Conservation (phyloP, 1,140 invertebrate genomes). For the Penaeus japonicus region DNA sequence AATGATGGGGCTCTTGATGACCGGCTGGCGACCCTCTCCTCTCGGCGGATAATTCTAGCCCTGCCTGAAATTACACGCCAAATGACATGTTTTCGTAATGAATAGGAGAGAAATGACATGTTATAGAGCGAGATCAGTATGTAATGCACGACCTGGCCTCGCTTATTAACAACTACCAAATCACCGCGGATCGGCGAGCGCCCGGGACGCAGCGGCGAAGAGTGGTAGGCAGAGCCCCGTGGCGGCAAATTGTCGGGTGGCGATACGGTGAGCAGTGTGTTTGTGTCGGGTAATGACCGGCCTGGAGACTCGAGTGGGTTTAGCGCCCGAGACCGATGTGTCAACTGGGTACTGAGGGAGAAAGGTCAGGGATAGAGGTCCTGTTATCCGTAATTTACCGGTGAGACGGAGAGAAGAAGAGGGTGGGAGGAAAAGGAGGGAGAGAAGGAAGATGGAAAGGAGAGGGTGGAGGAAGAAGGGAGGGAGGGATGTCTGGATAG, state of each 20-base stretch:
- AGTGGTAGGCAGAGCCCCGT: background rate
- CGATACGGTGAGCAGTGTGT: constrained; percentile 23
- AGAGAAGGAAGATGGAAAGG: background rate
- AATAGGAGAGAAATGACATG: constrained; percentile 54
- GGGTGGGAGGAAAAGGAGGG: no score
- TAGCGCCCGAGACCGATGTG: background rate
- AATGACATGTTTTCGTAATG: constrained; percentile 52
- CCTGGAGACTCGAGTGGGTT: constrained; percentile 22
- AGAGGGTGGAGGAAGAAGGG: background rate
- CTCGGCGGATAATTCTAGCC: background rate
- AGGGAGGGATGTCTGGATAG: no score
- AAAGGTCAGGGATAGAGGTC: no score
- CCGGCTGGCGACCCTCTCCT: background rate
- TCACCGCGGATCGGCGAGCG: constrained; percentile 13
- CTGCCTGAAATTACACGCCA: constrained; percentile 28
- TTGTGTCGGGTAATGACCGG: constrained; percentile 33
- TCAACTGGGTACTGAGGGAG: no score
- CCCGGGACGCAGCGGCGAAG: background rate
- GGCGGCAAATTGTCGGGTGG: constrained; percentile 23
- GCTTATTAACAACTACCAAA: constrained; percentile 47
- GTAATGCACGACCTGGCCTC: constrained; percentile 19
- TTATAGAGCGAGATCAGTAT: constrained; percentile 26
- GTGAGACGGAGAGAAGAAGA: background rate
- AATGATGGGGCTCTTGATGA: background rate
- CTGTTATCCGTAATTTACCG: no score